phyloP scores from a whole-genome alignment of 37 sponge, comb jelly and placozoan species.

The Dysidea cf. avara region DNA sequence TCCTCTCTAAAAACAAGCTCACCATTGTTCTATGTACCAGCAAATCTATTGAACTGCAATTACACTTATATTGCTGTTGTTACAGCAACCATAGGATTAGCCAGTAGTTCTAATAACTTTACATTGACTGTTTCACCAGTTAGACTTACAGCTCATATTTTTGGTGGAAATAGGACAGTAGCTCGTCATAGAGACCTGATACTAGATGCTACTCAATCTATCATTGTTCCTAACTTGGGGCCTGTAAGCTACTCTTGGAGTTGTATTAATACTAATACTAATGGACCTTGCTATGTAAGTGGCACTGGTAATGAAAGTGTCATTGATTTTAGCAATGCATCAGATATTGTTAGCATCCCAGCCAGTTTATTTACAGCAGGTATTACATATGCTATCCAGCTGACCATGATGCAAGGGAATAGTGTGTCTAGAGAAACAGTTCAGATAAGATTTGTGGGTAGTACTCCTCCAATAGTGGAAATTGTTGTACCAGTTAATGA shows the following conservation, averaged over 20 bases:
- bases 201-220: conserved; percentile 48
- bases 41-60: too few relatives aligned
- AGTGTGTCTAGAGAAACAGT: not conserved
- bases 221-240: too few relatives aligned
- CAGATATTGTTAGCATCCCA: conserved; percentile 26
- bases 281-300: too few relatives aligned
- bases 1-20: too few relatives aligned
- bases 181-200: conserved; percentile 20
- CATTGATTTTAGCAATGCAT: too few relatives aligned
- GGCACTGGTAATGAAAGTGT: too few relatives aligned
- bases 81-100: too few relatives aligned
- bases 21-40: too few relatives aligned
- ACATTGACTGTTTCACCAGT: conserved; percentile 4
- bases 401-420: conserved; percentile 20
- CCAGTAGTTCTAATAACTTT: too few relatives aligned
- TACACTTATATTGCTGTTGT: too few relatives aligned
- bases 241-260: too few relatives aligned
- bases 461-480: conserved; percentile 23
- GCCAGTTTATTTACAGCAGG: conserved; percentile 12
- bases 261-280: too few relatives aligned
- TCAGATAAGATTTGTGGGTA: not conserved
- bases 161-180: conserved; percentile 45
- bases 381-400: conserved; percentile 27
- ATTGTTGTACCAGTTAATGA: conserved; percentile 4
- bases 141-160: conserved; percentile 15